Percentiles rank a stretch among this genome's conserved stretches.
Conservation (phyloP, 2,797 vertebrate genomes). For the Gambusia yucatana region DNA sequence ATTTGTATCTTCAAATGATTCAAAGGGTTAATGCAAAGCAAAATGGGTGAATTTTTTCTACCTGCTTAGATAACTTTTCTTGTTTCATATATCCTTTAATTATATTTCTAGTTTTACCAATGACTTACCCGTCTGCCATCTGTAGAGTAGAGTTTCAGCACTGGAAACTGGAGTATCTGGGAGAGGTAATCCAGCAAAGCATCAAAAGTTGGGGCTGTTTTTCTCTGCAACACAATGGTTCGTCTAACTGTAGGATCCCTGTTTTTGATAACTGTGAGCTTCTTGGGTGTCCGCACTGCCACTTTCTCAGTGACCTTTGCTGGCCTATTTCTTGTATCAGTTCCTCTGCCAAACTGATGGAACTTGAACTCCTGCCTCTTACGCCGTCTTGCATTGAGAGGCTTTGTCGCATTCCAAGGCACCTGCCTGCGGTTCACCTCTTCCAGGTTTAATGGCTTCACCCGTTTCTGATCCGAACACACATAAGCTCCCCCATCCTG, state of each 20-base stretch:
- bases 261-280: slow-evolving; percentile 89
- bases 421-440: slow-evolving; percentile 82
- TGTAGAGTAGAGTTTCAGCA: slow-evolving; percentile 88
- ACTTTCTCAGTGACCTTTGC: slow-evolving; percentile 55
- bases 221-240: slow-evolving; percentile 84
- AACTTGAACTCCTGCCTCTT: slow-evolving; percentile 47
- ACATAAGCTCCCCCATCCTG: slow-evolving; percentile 93
- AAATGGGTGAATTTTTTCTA: background rate
- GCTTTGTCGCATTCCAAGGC: slow-evolving; percentile 89
- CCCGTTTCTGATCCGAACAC: slow-evolving; percentile 90
- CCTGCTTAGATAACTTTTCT: background rate
- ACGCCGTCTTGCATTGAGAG: slow-evolving; percentile 46
- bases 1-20: background rate
- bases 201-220: slow-evolving; percentile 88
- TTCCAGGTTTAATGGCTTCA: slow-evolving; percentile 91
- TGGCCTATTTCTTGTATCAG: slow-evolving; percentile 55
- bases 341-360: slow-evolving; percentile 46
- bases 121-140: slow-evolving; percentile 92
- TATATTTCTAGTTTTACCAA: slow-evolving; percentile 2
- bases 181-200: slow-evolving; percentile 90
- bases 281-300: slow-evolving; percentile 81
- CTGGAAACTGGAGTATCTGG: slow-evolving; percentile 87
- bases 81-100: background rate
- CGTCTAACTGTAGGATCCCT: slow-evolving; percentile 82
- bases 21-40: background rate